Evolutionary conservation across 2,113 vertebrate genomes (phyloP), one percentile per base, ranked within the genome.

Genomic region (Malurus melanocephalus): DNA sequence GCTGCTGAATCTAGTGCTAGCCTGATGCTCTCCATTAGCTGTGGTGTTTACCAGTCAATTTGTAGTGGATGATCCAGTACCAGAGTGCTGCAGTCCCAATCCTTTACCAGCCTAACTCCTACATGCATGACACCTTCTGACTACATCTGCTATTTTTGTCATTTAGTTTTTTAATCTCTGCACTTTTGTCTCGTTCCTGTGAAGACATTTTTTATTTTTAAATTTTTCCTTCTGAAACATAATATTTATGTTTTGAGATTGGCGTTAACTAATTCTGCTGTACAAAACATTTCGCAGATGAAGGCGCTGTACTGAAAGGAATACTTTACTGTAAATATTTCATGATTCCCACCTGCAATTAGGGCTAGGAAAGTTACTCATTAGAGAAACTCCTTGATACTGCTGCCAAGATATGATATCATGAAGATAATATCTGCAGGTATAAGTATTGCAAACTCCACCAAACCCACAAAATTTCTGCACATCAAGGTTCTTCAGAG

Each of bases 351-450:
- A 93, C 79, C 76, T 91, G 81, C 81, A 93, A 42, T 93, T 82
- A 93, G 72, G 45, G 56, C 75, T 89, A 77, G 67, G 35, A 93
- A 83, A 93, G 87, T 89, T 91, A 82, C 64, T 87, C 68, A 49
- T 89, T 85, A 87, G 43, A 94, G 75, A 45, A 85, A 35, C 38
- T 93, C 72, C 94, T 96, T 95, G 81, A 89, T 92, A 80, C 40
- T 69, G 43, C 79, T 93, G 94, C 92, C 94, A 96, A 90, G 91
- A 87, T 67, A 52, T 92, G 91, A 89, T 83, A 92, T 74, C 87
- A 92, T 32, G 45, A 89, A 66, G 85, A 33, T 87, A 93, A 91
- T 89, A 93, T 94, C 91, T 94, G 87, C 42, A 78, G 67, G 78
- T 92, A 87, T 92, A 87, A 92, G 81, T 55, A 87, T 75, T 87